Evolutionary conservation across 1,140 invertebrate species (phyloP), one percentile per base, ranked within the genome.

Genomic region (Teleogryllus occipitalis): DNA sequence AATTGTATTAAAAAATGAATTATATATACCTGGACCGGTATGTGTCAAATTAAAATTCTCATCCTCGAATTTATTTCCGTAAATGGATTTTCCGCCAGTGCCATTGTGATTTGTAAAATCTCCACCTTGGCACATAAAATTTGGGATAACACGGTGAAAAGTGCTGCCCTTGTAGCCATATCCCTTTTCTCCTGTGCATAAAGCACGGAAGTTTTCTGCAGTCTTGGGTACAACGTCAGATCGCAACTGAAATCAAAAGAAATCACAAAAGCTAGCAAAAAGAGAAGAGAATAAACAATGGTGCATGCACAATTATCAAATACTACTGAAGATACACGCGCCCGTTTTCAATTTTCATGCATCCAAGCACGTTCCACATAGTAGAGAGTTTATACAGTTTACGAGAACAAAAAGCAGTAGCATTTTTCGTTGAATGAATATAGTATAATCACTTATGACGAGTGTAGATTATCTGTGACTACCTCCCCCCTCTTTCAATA

Each of bases 41-140:
- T 99, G 97, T 88, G 96, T 97, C 86, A 98, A 88, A 47, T 88
- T 87, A 89, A 99, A 99, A 90, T 99, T 99, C 87, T 99, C 98
- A 87, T 99, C 98, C 49, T 91, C 91, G 87, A 99, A 99, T 87
- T 97, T 81, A 27, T 8, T 75, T 22, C 90, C 90, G 83, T 91
- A 91, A 83, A 91, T 91, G 78, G 90, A 93, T 84, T 92, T 93
- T 78, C 93, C 97, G 79, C 97, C 97, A 87, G 97, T 99, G 85
- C 97, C 96, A 87, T 98, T 97, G 88, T 96, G 93, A 84, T 94
- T 94, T 80, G 96, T 98, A 85, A 98, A 98, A 85, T 99, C 97
- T 82, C 96, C 96, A 75, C 96, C 94, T 88, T 99, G 98, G 86
- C 96, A 95, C 97, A 99, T 98, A 89, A 99, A 99, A 85, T 97